phyloP scores from a whole-genome alignment of 2,113 vertebrate species.

The Coturnix japonica region DNA sequence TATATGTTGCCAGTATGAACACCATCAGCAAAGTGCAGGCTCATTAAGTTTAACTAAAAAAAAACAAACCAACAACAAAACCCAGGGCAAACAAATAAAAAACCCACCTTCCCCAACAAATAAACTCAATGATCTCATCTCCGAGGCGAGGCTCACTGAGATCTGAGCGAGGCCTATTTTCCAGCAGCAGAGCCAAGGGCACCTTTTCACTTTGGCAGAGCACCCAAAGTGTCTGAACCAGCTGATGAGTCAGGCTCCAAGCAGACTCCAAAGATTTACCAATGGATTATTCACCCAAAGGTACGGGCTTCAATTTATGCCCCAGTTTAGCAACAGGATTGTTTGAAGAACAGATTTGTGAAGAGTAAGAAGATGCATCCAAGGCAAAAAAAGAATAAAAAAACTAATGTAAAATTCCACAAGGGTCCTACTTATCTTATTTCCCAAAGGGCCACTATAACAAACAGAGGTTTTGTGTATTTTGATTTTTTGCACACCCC shows the following conservation, averaged over 20 bases:
- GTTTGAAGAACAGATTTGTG: slow-evolving; percentile 3
- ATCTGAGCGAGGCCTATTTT: neutral
- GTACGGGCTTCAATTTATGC: neutral
- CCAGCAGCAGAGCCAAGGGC: neutral
- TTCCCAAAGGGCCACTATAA: neutral
- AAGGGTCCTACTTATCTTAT: neutral
- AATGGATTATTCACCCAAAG: neutral
- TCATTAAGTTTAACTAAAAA: neutral
- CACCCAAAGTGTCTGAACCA: neutral
- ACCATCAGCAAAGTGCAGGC: neutral
- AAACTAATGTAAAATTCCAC: neutral
- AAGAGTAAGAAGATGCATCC: neutral
- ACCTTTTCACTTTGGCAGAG: slow-evolving; percentile 13
- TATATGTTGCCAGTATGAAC: neutral
- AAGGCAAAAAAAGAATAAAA: neutral
- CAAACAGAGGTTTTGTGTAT: neutral
- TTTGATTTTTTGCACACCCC: neutral
- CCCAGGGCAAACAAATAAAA: neutral
- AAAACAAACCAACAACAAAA: neutral
- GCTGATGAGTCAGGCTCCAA: slow-evolving; percentile 26
- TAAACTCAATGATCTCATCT: neutral
- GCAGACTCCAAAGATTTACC: neutral
- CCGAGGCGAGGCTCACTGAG: neutral
- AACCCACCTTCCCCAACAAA: neutral
- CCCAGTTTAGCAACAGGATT: neutral